Conservation (phyloP, 2,888 invertebrate genomes). For the Cephus nigrinus region DNA sequence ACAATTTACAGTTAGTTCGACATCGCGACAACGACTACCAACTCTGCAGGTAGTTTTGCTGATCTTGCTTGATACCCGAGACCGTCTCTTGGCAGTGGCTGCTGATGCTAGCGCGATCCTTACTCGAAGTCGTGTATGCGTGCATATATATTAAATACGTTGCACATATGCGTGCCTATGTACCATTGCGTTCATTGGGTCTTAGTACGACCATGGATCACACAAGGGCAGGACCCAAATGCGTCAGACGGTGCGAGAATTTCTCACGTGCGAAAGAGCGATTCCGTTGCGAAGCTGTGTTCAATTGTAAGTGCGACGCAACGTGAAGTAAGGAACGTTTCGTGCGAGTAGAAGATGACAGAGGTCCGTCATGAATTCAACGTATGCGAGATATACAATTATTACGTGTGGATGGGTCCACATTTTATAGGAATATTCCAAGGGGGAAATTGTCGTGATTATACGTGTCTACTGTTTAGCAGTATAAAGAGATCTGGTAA, state of each 20-base stretch:
- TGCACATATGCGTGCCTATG: background rate
- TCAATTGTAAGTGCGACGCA: background rate
- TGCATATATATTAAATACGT: background rate
- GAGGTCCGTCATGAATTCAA: background rate
- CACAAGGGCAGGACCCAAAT: background rate
- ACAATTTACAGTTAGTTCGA: constrained; percentile 1
- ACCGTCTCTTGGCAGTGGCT: background rate
- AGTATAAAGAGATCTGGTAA: background rate
- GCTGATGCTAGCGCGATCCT: background rate
- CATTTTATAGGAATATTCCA: background rate
- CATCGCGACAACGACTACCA: background rate
- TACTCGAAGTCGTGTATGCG: background rate
- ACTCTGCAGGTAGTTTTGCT: constrained; percentile 7
- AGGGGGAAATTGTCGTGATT: too few species aligned
- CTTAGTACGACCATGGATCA: background rate
- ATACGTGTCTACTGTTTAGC: background rate
- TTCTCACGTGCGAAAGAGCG: background rate
- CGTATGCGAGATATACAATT: background rate
- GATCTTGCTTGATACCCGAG: constrained; percentile 14
- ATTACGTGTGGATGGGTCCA: background rate
- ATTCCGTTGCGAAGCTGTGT: background rate
- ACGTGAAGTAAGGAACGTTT: background rate
- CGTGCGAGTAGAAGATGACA: background rate
- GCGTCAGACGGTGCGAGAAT: background rate
- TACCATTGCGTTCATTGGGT: background rate